These are phyloP conservation scores for Synanthedon formicaeformis DNA, from an alignment of 2,888 invertebrate species.

Conservation along the genomic window DNA sequence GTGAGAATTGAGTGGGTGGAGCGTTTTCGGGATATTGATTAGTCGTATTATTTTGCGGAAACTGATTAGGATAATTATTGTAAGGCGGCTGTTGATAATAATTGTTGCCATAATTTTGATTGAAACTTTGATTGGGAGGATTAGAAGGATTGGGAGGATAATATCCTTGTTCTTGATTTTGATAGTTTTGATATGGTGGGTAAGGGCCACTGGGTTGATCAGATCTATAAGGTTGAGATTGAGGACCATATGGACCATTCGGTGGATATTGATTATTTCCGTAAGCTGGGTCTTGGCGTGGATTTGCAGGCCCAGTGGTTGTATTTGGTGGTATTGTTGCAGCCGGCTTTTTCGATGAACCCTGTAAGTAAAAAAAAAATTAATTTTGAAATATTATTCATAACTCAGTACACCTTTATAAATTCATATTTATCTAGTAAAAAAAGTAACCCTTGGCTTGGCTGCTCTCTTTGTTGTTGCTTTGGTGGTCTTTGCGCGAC, in stretches of 20 bases:
- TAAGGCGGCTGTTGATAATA: conserved; percentile 48
- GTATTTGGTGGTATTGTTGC: conserved; percentile 64
- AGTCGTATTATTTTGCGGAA: conserved; percentile 1
- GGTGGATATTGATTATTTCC: conserved; percentile 37
- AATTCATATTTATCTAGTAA: conserved; percentile 2
- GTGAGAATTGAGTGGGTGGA: neutral
- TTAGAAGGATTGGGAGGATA: conserved; percentile 28
- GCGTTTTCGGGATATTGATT: conserved; percentile 1
- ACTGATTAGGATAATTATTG: conserved; percentile 45
- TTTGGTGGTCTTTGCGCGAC: conserved; percentile 37
- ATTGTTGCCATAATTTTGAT: conserved; percentile 49
- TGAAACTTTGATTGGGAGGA: conserved; percentile 61
- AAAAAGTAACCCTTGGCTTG: conserved; percentile 33
- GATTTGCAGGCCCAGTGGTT: conserved; percentile 25
- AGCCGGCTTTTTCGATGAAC: conserved; percentile 59
- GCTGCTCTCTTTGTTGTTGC: conserved; percentile 21
- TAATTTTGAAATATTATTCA: neutral
- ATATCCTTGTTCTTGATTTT: conserved; percentile 40
- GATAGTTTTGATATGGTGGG: conserved; percentile 47
- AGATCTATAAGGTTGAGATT: conserved; percentile 31
- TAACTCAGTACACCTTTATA: neutral
- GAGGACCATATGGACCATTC: conserved; percentile 44
- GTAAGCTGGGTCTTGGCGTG: conserved; percentile 31
- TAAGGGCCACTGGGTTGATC: conserved; percentile 47
- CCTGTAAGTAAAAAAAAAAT: conserved; percentile 24